Evolutionary conservation across 2,888 invertebrate species (phyloP).

Genomic region (Andrena bucephala): DNA sequence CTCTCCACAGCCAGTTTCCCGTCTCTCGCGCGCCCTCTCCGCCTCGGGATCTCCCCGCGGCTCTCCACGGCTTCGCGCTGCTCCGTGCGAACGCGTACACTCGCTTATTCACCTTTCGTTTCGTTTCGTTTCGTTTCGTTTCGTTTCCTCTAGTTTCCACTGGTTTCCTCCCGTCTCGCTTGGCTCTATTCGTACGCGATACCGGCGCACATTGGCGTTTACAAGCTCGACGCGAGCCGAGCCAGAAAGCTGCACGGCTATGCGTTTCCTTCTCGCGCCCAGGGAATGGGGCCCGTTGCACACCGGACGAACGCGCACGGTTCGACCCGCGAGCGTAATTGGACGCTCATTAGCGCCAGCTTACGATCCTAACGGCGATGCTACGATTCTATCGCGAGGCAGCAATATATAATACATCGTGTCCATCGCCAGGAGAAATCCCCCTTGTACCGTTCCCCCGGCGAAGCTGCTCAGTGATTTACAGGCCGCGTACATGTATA

Average conservation of each 20-base stretch:
- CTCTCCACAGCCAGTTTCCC: conserved; percentile 58
- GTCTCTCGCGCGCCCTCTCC: conserved; percentile 20
- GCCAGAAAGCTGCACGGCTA: background rate
- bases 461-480: too few species aligned
- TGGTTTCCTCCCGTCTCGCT: background rate
- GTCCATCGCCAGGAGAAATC: too few species aligned
- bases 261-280: background rate
- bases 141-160: background rate
- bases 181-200: conserved; percentile 7
- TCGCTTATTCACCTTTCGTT: conserved; percentile 7
- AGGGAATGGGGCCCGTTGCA: background rate
- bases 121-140: background rate
- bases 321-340: conserved; percentile 14
- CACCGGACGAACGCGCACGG: conserved; percentile 1
- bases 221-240: background rate
- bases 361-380: conserved; percentile 7
- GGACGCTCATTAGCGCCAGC: conserved; percentile 24
- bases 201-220: background rate
- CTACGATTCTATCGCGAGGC: background rate
- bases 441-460: too few species aligned
- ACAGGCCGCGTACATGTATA: too few species aligned
- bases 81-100: background rate
- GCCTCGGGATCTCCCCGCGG: background rate
- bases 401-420: too few species aligned
- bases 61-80: background rate